These are phyloP conservation scores for Girardinus metallicus DNA, from an alignment of 2,797 vertebrate genomes.

Conservation along the genomic window DNA sequence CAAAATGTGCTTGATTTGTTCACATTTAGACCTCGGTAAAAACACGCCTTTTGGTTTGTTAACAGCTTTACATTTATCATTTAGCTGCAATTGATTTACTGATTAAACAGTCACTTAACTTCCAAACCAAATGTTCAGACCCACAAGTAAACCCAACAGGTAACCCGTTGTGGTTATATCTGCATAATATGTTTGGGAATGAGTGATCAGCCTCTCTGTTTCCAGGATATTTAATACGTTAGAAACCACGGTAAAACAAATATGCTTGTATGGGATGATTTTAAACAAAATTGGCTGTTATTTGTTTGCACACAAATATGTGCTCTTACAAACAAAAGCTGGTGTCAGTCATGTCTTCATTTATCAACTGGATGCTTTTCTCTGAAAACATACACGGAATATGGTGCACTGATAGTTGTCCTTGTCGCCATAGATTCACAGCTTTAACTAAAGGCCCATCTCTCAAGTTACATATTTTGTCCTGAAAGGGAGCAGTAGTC, in stretches of 20 bases:
- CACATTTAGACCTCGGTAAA: background rate
- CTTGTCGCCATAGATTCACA: slow-evolving; percentile 13
- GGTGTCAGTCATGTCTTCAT: background rate
- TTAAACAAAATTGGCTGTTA: background rate
- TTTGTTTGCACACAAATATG: background rate
- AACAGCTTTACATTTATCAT: background rate
- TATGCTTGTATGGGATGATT: background rate
- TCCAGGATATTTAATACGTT: background rate
- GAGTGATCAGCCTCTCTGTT: background rate
- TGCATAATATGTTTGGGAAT: background rate
- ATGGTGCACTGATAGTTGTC: slow-evolving; percentile 1
- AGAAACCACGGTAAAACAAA: background rate
- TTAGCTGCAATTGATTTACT: background rate
- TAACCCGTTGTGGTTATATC: background rate
- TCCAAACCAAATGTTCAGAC: background rate
- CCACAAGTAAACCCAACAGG: background rate
- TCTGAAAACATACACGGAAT: background rate
- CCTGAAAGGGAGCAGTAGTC: slow-evolving; percentile 3
- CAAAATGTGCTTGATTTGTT: background rate
- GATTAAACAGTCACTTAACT: background rate
- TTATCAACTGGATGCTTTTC: background rate
- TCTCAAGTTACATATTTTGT: slow-evolving; percentile 12
- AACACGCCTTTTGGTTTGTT: background rate
- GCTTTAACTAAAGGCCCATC: slow-evolving; percentile 23
- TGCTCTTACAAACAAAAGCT: background rate